Evolutionary conservation across 2,797 vertebrate species (phyloP).

Genomic region (Balearica regulorum): DNA sequence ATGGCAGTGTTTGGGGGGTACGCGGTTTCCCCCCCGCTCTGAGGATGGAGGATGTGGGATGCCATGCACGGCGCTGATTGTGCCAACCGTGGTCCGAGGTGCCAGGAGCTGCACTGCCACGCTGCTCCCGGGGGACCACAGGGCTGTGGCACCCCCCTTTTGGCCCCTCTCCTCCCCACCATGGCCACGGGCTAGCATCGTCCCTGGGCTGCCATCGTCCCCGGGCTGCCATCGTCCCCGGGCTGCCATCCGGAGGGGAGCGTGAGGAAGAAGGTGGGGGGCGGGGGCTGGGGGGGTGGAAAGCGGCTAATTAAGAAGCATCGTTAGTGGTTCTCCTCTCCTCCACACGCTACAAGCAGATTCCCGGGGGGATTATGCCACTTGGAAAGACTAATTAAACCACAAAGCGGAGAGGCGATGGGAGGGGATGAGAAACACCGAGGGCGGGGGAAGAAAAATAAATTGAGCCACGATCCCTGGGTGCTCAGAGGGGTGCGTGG

Average conservation of each 20-base stretch:
- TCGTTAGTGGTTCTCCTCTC: constrained; percentile 57
- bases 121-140: fast-evolving
- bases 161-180: background rate
- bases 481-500: background rate
- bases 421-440: background rate
- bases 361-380: constrained; percentile 56
- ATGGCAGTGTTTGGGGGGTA: background rate
- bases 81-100: background rate
- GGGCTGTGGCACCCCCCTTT: background rate
- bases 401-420: constrained; percentile 24
- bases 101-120: background rate
- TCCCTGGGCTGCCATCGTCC: background rate
- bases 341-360: constrained; percentile 33
- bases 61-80: fast-evolving
- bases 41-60: background rate
- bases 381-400: constrained; percentile 73
- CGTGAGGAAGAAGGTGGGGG: background rate
- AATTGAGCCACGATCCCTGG: fast-evolving
- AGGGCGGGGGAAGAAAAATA: background rate
- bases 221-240: background rate
- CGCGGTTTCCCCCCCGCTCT: no score
- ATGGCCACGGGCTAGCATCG: background rate
- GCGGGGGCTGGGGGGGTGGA: background rate
- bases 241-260: background rate
- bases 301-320: constrained; percentile 65